Evolutionary conservation across 2,888 invertebrate species (phyloP), one percentile per base, ranked within the genome.

Genomic region (Acleris sparsana): DNA sequence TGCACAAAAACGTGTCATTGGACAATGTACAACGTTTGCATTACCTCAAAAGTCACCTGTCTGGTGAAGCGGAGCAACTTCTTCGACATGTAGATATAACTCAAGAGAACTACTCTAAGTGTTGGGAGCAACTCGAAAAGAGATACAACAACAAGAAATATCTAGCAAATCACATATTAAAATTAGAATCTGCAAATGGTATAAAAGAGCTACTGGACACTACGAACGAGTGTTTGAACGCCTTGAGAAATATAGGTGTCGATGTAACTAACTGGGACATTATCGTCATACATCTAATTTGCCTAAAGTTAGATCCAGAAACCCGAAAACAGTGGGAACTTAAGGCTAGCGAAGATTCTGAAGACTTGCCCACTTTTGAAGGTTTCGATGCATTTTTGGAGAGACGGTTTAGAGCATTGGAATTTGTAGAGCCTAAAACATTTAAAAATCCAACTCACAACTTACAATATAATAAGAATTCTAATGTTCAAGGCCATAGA

Each of bases 131-230:
- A 33, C 48, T 58, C 2, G 46, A 58, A 48, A 48, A 33, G 18
- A 5, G 58, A 5, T 58, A 58, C 17, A 29, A 58, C 6, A 58
- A 58, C 13, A 58, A 58, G 6, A 58, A 18, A 4, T 58, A 58
- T 6, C 18, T 58, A 1, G 3, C 58, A 29, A 58, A 58, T 16
- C 9, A 13, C 29, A 58, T 22, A 3, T 18, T 58, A 9, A 57
- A 57, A 17, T 7, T 46, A 0, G 58, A 58, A n/a, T 58, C 58
- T 4, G 17, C 58, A 18, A 13, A 13, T 4, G 29, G 11, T 1
- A 5, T 58, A 5, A 58, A 58, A 33, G 48, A 58, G n/a, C 16
- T 58, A 17, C 18, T 58, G 29, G 58, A 58, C 25, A 58, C 58
- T 0, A 58, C 58, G 3, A 48, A 49, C 18, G 58, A 58, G 16